phyloP scores from a whole-genome alignment of 2,797 vertebrate genomes.

The Enteromius treurensis region DNA sequence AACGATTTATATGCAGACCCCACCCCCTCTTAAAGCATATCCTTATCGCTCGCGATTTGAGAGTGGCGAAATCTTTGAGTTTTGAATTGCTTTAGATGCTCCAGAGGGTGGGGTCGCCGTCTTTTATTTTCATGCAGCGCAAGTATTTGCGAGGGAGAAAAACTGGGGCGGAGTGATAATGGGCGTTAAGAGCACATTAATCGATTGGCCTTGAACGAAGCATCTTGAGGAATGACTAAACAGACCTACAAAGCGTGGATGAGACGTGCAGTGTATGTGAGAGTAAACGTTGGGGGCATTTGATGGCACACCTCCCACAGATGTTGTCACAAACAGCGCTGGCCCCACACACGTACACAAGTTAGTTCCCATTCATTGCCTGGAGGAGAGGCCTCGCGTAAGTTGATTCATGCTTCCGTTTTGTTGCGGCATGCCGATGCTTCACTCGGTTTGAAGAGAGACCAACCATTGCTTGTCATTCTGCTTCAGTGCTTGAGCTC shows the following conservation, averaged over 20 bases:
- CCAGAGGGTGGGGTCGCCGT: constrained; percentile 17
- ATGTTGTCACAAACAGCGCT: background rate
- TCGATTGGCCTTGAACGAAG: constrained; percentile 60
- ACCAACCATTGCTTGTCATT: constrained; percentile 64
- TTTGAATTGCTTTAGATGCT: constrained; percentile 23
- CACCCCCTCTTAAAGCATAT: constrained; percentile 36
- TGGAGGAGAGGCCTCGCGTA: constrained; percentile 4
- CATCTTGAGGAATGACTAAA: background rate
- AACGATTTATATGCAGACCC: constrained; percentile 9
- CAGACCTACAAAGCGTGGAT: background rate
- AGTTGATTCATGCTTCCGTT: background rate
- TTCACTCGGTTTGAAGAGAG: constrained; percentile 16
- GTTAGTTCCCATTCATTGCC: constrained; percentile 30
- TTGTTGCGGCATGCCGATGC: background rate
- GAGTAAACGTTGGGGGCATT: constrained; percentile 8
- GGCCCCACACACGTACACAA: background rate
- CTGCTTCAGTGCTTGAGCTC: constrained; percentile 60
- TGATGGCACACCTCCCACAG: constrained; percentile 28
- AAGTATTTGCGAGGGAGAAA: background rate
- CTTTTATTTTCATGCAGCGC: constrained; percentile 11
- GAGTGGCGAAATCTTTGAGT: constrained; percentile 27
- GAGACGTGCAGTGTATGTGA: background rate
- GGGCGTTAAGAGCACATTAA: constrained; percentile 60
- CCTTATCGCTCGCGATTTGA: background rate
- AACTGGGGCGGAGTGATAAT: constrained; percentile 46